Base-by-base conservation (phyloP, 2,113 vertebrate species). In the Osmerus eperlanus region DNA sequence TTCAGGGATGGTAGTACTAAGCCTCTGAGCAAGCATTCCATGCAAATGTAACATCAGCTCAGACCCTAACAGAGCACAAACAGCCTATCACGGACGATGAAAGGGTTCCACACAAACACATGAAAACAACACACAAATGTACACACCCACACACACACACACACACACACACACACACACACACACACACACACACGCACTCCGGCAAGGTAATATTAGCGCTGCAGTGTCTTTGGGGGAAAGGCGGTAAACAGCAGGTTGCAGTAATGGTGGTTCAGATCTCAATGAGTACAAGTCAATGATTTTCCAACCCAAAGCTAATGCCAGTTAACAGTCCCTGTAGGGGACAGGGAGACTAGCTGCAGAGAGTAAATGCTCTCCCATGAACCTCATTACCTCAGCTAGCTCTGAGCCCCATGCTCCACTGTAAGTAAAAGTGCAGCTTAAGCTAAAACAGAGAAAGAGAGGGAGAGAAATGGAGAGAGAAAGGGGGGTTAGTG, bases 331-430 rank as follows among this genome's bases (percentile, higher is more conserved):
- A 90, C 87, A 79, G 86, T 84, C 87, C 86, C 86, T 86, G 85
- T 85, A 87, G 81, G 86, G 86, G 81, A 86, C 78, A 32, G 28
- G 56, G 86, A 86, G 84, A 85, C 80, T 83, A 80, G 82, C 82
- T 81, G 81, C 81, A 80, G 86, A 77, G 87, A 89, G 89, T 86
- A 91, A 86, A 84, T 78, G 75, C 82, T 87, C 88, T 92, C 91
- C 90, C 88, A 83, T 90, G 90, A 87, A 90, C 86, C 91, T 91
- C 91, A 91, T 92, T 92, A 92, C 87, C 81, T 88, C 51, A n/a
- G 53, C 85, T 85, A 78, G 68, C 84, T 74, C 86, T 84, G 87
- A 89, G 88, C 81, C 41, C 7, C 7, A 11, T 11, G 41, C 41
- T 47, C 41, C 41, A 47, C 41, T 47, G 41, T 47, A 47, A 47